Percentiles rank a stretch among this genome's conserved stretches.
Conservation (phyloP, 2,113 vertebrate genomes). For the Antigone vipio region DNA sequence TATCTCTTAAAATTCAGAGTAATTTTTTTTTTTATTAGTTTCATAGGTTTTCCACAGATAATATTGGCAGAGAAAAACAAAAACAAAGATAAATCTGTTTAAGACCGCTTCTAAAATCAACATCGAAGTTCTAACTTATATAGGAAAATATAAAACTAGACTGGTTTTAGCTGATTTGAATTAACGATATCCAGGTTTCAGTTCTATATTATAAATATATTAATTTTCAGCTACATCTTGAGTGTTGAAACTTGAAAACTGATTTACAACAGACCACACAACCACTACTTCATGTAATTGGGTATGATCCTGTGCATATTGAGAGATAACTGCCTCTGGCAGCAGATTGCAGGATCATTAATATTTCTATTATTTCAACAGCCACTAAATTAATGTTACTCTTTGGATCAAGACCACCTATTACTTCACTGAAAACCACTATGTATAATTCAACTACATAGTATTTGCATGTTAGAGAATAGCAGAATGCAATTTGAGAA, state of each 20-base stretch:
- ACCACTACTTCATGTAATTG: neutral
- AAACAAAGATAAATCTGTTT: neutral
- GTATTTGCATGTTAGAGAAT: neutral
- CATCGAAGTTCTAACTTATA: fast-evolving
- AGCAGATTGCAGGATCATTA: neutral
- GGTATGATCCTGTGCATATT: neutral
- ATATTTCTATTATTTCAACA: neutral
- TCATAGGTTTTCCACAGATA: neutral
- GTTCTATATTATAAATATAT: neutral
- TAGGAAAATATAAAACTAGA: neutral
- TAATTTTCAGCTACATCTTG: neutral
- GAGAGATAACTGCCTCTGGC: neutral
- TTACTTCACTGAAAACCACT: neutral
- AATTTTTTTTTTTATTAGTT: neutral
- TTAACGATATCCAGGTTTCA: neutral
- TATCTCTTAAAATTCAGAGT: neutral
- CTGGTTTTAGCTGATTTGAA: neutral
- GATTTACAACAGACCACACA: neutral
- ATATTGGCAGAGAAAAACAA: neutral
- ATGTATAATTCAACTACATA: neutral
- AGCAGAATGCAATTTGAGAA: neutral
- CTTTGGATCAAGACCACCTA: neutral
- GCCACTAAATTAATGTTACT: neutral
- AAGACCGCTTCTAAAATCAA: neutral
- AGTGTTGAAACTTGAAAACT: neutral